Percentiles rank a stretch among this genome's conserved stretches.
Conservation (phyloP, 2,888 invertebrate genomes). For the Petrophora chlorosata region DNA sequence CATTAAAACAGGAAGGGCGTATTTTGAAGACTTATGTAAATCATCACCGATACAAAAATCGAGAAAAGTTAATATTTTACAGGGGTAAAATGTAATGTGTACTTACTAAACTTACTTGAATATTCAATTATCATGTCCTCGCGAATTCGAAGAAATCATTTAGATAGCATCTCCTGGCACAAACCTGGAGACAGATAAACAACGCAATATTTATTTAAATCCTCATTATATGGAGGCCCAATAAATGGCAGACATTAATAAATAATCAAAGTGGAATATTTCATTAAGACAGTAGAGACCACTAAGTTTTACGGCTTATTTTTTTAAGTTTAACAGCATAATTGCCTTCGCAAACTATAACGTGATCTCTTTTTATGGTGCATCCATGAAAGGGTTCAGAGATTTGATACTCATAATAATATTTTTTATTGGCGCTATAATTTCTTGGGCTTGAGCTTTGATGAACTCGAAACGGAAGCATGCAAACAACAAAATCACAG, state of each 20-base stretch:
- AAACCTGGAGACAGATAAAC: slow-evolving; percentile 33
- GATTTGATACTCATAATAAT: slow-evolving; percentile 47
- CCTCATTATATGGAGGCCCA: slow-evolving; percentile 58
- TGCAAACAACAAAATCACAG: too few relatives aligned
- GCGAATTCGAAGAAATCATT: slow-evolving; percentile 10
- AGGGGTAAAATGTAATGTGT: too few relatives aligned
- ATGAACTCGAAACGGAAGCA: too few relatives aligned
- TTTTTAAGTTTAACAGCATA: slow-evolving; percentile 62
- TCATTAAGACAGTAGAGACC: slow-evolving; percentile 72
- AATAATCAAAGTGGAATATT: slow-evolving; percentile 75
- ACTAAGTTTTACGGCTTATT: slow-evolving; percentile 75
- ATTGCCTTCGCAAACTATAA: slow-evolving; percentile 79
- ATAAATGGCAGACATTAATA: slow-evolving; percentile 71
- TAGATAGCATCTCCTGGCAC: slow-evolving; percentile 20
- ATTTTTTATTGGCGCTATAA: slow-evolving; percentile 20
- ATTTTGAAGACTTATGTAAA: too few relatives aligned
- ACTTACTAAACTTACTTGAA: background rate
- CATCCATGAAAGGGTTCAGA: slow-evolving; percentile 58
- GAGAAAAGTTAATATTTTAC: background rate
- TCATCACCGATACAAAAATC: too few relatives aligned
- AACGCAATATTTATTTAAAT: slow-evolving; percentile 60
- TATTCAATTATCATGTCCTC: slow-evolving; percentile 7
- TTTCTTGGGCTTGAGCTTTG: slow-evolving; percentile 7
- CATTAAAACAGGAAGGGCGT: too few relatives aligned
- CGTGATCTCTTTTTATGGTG: slow-evolving; percentile 72